Base-by-base conservation (phyloP, 1,140 invertebrate genomes). In the Cydia splendana region DNA sequence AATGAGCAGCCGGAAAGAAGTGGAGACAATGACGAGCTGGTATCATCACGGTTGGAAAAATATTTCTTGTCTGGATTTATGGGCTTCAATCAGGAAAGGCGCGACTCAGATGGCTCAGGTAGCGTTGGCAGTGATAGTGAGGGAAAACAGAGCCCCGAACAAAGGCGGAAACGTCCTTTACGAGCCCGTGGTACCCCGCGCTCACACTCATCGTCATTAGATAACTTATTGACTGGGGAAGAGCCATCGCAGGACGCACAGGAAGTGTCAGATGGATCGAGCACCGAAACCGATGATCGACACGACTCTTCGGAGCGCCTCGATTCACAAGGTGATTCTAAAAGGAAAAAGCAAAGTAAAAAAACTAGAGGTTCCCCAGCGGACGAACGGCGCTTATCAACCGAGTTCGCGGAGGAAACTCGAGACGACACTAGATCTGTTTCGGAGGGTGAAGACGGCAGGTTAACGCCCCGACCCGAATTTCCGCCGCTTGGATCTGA, bases 21-120 rank as follows among this genome's bases (percentile, higher is more conserved):
- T 77, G 87, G 93, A 71, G 95, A 95, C 82, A 95, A 94, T 9
- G 95, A 95, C n/a, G 96, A 97, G 38, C 84, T 97, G 65, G 97
- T 97, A 73, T 97, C 97, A 0, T 98, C 97, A 0, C 94, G 97
- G 24, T 87, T 98, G 53, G 97, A 98, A 89, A 98, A 98, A 88
- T 98, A 98, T 91, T 98, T 98, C 90, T 90, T 98, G 0, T 96
- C 96, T 0, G 97, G 97, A 12, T 97, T 98, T 82, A 95, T 97
- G 92, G 97, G 97, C 4, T 97, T 97, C 76, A 96, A 95, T 83
- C 94, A 95, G 78, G 95, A 95, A 81, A 94, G 96, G 78, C 94
- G 96, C 57, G 96, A 97, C 82, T 97, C 96, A 0, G 97, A 97
- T 84, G 97, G 97, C 4, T 97, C 96, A 28, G 97, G 97, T 5